phyloP scores from a whole-genome alignment of 2,113 vertebrate species.

The Varanus komodoensis region DNA sequence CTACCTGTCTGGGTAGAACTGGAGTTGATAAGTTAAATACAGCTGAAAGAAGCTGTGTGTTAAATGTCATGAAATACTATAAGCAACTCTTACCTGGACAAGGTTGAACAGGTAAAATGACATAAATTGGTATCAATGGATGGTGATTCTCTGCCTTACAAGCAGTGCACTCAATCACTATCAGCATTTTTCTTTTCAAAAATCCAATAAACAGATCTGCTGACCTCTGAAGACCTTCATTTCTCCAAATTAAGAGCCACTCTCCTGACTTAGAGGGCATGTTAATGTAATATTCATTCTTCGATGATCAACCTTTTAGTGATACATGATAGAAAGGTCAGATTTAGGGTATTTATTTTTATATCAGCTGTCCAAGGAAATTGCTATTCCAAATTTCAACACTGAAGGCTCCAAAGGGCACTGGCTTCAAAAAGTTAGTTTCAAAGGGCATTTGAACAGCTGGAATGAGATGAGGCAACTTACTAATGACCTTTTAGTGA shows the following conservation, averaged over 20 bases:
- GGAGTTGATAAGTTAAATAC: too few species aligned
- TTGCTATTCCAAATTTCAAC: slow-evolving; percentile 45
- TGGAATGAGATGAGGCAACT: slow-evolving; percentile 66
- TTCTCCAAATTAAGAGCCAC: background rate
- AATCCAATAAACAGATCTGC: slow-evolving; percentile 51
- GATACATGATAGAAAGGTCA: slow-evolving; percentile 65
- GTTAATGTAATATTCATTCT: slow-evolving; percentile 62
- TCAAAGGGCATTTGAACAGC: slow-evolving; percentile 65
- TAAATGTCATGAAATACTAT: background rate
- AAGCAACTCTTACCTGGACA: background rate
- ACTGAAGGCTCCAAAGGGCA: slow-evolving; percentile 67
- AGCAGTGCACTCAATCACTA: background rate
- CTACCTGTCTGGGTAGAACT: too few species aligned
- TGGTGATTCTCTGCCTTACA: background rate
- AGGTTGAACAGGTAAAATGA: background rate
- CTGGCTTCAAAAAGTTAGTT: slow-evolving; percentile 61
- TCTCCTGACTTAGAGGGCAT: slow-evolving; percentile 26
- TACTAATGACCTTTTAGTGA: slow-evolving; percentile 61
- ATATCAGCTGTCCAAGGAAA: slow-evolving; percentile 56
- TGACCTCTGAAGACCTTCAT: slow-evolving; percentile 45
- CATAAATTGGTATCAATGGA: background rate
- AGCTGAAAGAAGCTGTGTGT: background rate
- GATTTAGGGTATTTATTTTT: slow-evolving; percentile 60
- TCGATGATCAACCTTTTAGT: slow-evolving; percentile 62
- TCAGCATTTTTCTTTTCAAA: slow-evolving; percentile 6